A percentile compares a stretch with the other conserved stretches of the same genome.
phyloP scores from a whole-genome alignment of 1,140 invertebrate genomes.

The Triops cancriformis region DNA sequence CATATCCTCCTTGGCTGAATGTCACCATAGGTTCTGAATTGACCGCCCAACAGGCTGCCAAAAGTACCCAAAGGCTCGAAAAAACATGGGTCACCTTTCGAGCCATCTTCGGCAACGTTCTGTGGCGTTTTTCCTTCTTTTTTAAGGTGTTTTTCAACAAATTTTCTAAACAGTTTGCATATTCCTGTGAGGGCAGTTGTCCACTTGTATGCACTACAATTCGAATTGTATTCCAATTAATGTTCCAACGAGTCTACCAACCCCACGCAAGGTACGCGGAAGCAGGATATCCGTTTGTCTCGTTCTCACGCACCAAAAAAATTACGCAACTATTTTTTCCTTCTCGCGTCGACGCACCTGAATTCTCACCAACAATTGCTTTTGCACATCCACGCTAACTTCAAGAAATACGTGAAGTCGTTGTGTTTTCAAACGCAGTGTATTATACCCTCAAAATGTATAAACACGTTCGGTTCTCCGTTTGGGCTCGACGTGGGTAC shows the following conservation, averaged over 20 bases:
- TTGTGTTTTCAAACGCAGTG: neutral
- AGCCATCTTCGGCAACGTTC: neutral
- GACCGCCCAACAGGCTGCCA: neutral
- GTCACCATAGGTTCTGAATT: constrained; percentile 15
- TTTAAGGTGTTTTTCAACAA: neutral
- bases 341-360: neutral
- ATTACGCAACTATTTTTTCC: neutral
- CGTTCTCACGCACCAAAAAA: constrained; percentile 3
- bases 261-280: neutral
- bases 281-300: neutral
- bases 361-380: neutral
- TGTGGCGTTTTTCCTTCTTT: neutral
- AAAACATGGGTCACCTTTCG: neutral
- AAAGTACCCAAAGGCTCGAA: neutral
- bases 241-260: neutral
- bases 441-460: neutral
- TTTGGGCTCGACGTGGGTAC: too few species aligned
- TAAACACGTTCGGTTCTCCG: too few species aligned
- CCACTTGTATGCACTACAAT: neutral
- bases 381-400: too few species aligned
- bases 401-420: neutral
- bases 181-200: neutral
- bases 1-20: constrained; percentile 27
- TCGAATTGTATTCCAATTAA: neutral
- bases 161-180: neutral